Percentiles rank a stretch among this genome's conserved stretches.
These are phyloP conservation scores for Myrmophylax atrothorax DNA, from an alignment of 2,113 vertebrate genomes.

Conservation along the genomic window DNA sequence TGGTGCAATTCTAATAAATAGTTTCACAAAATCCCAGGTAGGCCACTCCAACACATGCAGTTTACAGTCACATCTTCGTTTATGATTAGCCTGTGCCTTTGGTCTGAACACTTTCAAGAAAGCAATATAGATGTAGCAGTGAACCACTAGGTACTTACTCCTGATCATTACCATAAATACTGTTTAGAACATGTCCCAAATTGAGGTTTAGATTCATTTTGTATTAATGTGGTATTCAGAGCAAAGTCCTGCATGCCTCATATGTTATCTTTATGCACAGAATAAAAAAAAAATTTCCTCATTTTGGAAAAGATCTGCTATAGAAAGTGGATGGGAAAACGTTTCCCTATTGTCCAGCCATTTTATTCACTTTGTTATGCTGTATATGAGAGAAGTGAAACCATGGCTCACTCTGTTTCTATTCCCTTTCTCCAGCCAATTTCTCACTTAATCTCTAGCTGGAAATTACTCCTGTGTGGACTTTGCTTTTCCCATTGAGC, in stretches of 20 bases:
- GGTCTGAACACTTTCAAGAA: not conserved
- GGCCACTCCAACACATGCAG: not conserved
- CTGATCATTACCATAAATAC: not conserved
- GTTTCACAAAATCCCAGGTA: not conserved
- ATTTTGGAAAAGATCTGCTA: not conserved
- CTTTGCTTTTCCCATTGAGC: not conserved
- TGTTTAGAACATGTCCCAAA: not conserved
- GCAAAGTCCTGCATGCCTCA: fast-evolving
- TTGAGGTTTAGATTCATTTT: not conserved
- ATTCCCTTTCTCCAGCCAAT: not conserved
- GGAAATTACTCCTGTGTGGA: not conserved
- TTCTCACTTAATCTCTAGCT: not conserved
- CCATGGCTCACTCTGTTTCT: not conserved
- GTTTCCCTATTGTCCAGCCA: not conserved
- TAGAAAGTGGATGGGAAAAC: not conserved
- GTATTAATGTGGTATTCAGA: not conserved
- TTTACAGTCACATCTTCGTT: not conserved
- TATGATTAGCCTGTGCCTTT: not conserved
- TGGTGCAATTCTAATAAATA: not conserved
- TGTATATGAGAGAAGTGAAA: not conserved
- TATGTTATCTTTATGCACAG: not conserved
- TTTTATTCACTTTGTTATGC: not conserved
- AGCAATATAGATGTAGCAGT: not conserved
- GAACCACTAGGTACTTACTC: not conserved
- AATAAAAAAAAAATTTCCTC: not conserved